Evolutionary conservation across 2,888 invertebrate genomes (phyloP), one percentile per base, ranked within the genome.

Genomic region (Drosophila meridiana): DNA sequence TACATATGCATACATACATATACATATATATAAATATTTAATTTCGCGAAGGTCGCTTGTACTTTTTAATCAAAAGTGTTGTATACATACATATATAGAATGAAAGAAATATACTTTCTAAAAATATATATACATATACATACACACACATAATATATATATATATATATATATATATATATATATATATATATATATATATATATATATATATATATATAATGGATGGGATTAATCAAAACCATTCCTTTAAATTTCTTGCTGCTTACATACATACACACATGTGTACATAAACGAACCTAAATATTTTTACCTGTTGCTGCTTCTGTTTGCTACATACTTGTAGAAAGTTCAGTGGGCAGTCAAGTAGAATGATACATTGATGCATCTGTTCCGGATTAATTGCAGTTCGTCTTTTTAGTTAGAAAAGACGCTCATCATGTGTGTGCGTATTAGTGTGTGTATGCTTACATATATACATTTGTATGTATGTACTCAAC

Each of bases 11-110:
- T 28, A 34, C 11, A 3, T 40, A 62, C 9, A 38, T 32, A 34
- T 8, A 43, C 32, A 63, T 40, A 14, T 40, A 28, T 47, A 9
- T 7, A 58, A 59, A 48, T 38, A 45, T 30, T 57, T 13, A 47
- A 60, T 45, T 65, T 72, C 57, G 57, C 65, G 78, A 75, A 75
- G 78, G 78, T 78, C 75, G 61, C n/a, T 34, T 45, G 9, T 45
- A 20, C 20, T 20, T 3, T 43, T n/a, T 8, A 43, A 20, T 45
- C 11, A 9, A 45, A 20, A 43, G 20, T 50, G 38, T 5, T 28
- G n/a, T n/a, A 14, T 8, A 13, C 9, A 2, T 28, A 14, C 14
- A 6, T 8, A 7, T 28, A 28, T 2, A 2, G 20, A 20, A 20
- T 20, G 20, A 20, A 20, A 20, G 20, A 20, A 20, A 20, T 20